Evolutionary conservation across 2,888 invertebrate species (phyloP).

Genomic region (Papilio elwesi): DNA sequence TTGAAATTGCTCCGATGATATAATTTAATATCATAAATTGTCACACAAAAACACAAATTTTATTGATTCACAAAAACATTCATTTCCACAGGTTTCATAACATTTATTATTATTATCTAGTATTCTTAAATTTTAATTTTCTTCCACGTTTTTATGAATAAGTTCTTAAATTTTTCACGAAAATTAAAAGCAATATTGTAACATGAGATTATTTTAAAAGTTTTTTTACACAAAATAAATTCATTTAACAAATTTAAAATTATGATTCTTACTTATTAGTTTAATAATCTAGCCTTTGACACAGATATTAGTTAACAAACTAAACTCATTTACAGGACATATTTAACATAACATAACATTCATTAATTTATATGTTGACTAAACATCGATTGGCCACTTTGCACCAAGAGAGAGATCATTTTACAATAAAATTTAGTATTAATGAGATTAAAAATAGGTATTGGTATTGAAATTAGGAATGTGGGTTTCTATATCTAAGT

Average conservation of each 20-base stretch:
- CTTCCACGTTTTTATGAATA: conserved; percentile 3
- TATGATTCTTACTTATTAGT: no score
- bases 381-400: conserved; percentile 45
- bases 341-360: neutral
- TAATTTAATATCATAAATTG: conserved; percentile 25
- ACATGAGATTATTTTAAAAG: conserved; percentile 21
- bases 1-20: conserved; percentile 1
- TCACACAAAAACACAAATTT: conserved; percentile 24
- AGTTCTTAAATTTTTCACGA: neutral
- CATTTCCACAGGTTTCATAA: conserved; percentile 15
- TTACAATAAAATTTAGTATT: conserved; percentile 17
- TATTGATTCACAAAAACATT: conserved; percentile 16
- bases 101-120: conserved; percentile 7
- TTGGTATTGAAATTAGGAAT: neutral
- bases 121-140: conserved; percentile 20
- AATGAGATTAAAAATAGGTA: conserved; percentile 21
- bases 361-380: conserved; percentile 11
- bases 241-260: neutral
- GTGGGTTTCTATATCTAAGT: neutral
- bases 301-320: neutral
- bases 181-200: conserved; percentile 7
- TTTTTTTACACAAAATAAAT: neutral
- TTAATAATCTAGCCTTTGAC: conserved; percentile 1
- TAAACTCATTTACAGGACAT: neutral
- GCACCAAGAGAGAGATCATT: conserved; percentile 50